These are phyloP conservation scores for Lasius platythorax DNA, from an alignment of 2,888 invertebrate genomes.

Conservation along the genomic window DNA sequence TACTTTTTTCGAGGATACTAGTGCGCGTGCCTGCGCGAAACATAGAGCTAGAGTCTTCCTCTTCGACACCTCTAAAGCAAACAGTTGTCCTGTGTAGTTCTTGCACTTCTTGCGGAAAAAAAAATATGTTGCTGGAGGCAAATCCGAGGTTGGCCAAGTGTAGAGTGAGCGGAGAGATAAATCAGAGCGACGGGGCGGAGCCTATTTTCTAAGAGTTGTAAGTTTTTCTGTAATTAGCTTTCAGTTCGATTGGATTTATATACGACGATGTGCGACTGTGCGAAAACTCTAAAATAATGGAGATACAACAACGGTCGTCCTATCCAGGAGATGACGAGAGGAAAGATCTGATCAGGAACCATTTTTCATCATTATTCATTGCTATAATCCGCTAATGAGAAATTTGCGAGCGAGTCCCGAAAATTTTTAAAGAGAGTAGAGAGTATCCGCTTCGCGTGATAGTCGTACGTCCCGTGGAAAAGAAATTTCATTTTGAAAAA, in stretches of 20 bases:
- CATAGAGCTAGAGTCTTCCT: slow-evolving; percentile 72
- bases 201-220: slow-evolving; percentile 75
- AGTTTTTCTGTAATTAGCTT: slow-evolving; percentile 76
- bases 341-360: slow-evolving; percentile 72
- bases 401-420: slow-evolving; percentile 61
- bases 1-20: not conserved
- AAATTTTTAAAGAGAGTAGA: slow-evolving; percentile 31
- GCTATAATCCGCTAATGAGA: slow-evolving; percentile 51
- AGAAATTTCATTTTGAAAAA: slow-evolving; percentile 29
- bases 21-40: slow-evolving; percentile 20
- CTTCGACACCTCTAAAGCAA: slow-evolving; percentile 74
- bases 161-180: slow-evolving; percentile 46
- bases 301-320: slow-evolving; percentile 29
- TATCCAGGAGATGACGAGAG: slow-evolving; percentile 53
- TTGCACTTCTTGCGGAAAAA: slow-evolving; percentile 56
- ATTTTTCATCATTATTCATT: slow-evolving; percentile 67
- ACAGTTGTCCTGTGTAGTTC: slow-evolving; percentile 66
- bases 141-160: slow-evolving; percentile 75
- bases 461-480: not conserved
- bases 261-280: slow-evolving; percentile 55
- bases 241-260: slow-evolving; percentile 73
- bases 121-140: slow-evolving; percentile 54
- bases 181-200: slow-evolving; percentile 63
- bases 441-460: not conserved
- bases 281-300: slow-evolving; percentile 12